Evolutionary conservation across 1,140 invertebrate species (phyloP).

Genomic region (Brachionus plicatilis): DNA sequence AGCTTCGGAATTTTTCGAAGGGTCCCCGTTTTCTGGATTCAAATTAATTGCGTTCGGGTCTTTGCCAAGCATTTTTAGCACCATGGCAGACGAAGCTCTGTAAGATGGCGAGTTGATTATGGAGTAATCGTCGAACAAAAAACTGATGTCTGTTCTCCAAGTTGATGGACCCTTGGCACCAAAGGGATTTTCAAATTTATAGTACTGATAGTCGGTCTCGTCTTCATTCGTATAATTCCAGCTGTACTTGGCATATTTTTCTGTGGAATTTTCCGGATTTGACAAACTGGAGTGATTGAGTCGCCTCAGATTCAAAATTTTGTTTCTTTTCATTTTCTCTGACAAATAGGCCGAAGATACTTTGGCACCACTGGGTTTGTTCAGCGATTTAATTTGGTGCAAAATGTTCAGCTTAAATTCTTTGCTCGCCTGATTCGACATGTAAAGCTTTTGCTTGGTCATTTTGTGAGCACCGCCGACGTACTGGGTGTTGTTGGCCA

Average conservation of each 20-base stretch:
- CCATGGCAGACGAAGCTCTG: conserved; percentile 8
- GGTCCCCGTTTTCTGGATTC: not conserved
- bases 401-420: conserved; percentile 23
- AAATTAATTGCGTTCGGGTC: not conserved
- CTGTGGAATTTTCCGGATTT: not conserved
- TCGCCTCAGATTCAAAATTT: not conserved
- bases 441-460: not conserved
- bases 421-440: not conserved
- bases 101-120: conserved; percentile 20
- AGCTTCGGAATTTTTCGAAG: not conserved
- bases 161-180: not conserved
- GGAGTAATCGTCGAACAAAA: not conserved
- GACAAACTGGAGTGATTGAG: not conserved
- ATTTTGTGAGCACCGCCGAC: not conserved
- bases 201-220: not conserved
- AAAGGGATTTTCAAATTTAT: not conserved
- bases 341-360: not conserved
- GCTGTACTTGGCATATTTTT: not conserved
- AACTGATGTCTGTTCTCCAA: not conserved
- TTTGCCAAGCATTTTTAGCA: not conserved
- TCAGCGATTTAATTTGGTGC: conserved; percentile 6
- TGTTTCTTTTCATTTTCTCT: not conserved
- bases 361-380: not conserved
- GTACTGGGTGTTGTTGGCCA: not conserved
- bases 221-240: not conserved